These are phyloP conservation scores for Ethmia dodecea DNA, from an alignment of 2,888 invertebrate genomes.

Conservation along the genomic window DNA sequence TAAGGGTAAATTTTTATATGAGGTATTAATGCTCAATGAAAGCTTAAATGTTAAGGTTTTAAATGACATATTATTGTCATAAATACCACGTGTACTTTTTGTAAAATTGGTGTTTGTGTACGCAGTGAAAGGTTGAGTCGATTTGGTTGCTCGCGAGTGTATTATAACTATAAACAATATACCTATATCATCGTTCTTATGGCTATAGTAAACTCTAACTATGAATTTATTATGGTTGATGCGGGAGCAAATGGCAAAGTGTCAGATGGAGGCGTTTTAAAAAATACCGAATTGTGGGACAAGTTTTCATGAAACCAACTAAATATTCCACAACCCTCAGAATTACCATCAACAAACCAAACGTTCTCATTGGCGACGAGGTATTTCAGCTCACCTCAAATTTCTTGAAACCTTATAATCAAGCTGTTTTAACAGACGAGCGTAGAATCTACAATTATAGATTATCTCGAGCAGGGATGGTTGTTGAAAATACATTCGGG, in stretches of 20 bases:
- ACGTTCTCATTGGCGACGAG: neutral
- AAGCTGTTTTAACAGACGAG: neutral
- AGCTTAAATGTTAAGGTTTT: too few species aligned
- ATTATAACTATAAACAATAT: constrained; percentile 10
- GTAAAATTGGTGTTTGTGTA: too few species aligned
- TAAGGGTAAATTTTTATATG: too few species aligned
- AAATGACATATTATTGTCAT: too few species aligned
- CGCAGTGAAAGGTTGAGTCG: too few species aligned
- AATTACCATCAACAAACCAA: neutral
- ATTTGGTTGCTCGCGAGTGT: too few species aligned
- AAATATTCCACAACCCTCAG: neutral
- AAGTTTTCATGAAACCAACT: neutral
- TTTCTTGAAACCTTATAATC: neutral
- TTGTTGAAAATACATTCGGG: neutral
- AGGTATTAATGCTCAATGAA: too few species aligned
- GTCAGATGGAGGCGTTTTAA: neutral
- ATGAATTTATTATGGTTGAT: constrained; percentile 6
- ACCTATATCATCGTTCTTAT: constrained; percentile 7
- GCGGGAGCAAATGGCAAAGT: constrained; percentile 1
- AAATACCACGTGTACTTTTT: too few species aligned
- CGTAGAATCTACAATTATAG: neutral
- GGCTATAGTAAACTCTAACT: constrained; percentile 9
- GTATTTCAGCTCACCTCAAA: neutral
- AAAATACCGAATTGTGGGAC: neutral
- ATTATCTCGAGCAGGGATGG: neutral